These are phyloP conservation scores for Colistium nudipinnis DNA, from an alignment of 2,113 vertebrate species.

Conservation along the genomic window DNA sequence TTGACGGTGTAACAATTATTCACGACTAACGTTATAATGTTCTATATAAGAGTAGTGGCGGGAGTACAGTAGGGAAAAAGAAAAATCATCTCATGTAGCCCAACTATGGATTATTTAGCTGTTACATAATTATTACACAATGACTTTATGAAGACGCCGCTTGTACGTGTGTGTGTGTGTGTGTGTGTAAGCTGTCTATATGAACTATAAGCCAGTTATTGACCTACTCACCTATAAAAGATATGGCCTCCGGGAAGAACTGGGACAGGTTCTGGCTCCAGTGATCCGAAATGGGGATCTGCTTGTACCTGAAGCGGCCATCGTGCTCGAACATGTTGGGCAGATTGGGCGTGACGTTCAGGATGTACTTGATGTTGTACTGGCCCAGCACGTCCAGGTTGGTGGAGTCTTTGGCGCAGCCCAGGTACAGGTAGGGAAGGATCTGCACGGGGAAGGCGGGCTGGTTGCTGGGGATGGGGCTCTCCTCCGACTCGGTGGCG, in stretches of 20 bases:
- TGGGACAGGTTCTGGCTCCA: conserved; percentile 92
- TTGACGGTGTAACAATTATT: too few species aligned
- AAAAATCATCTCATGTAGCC: too few species aligned
- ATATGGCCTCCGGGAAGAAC: conserved; percentile 91
- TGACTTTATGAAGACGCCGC: too few species aligned
- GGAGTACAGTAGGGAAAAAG: too few species aligned
- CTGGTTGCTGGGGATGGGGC: conserved; percentile 80
- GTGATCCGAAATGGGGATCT: conserved; percentile 92
- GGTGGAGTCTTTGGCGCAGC: conserved; percentile 88
- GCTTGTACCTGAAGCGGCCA: conserved; percentile 89
- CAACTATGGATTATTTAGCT: too few species aligned
- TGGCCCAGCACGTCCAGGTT: conserved; percentile 86
- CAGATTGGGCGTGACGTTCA: conserved; percentile 91
- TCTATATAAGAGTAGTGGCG: too few species aligned
- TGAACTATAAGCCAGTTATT: neutral
- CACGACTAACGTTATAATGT: too few species aligned
- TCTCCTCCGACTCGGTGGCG: conserved; percentile 83
- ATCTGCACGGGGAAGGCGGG: conserved; percentile 90
- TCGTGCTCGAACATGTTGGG: conserved; percentile 91
- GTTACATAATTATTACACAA: neutral
- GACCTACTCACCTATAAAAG: conserved; percentile 87
- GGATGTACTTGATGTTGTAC: conserved; percentile 89
- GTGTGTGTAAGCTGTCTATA: neutral
- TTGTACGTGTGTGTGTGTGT: neutral
- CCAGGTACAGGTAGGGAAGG: conserved; percentile 91